Percentiles rank a stretch among this genome's conserved stretches.
Conservation (phyloP, 1,140 invertebrate species). For the Brachionus asplanchnoidis region DNA sequence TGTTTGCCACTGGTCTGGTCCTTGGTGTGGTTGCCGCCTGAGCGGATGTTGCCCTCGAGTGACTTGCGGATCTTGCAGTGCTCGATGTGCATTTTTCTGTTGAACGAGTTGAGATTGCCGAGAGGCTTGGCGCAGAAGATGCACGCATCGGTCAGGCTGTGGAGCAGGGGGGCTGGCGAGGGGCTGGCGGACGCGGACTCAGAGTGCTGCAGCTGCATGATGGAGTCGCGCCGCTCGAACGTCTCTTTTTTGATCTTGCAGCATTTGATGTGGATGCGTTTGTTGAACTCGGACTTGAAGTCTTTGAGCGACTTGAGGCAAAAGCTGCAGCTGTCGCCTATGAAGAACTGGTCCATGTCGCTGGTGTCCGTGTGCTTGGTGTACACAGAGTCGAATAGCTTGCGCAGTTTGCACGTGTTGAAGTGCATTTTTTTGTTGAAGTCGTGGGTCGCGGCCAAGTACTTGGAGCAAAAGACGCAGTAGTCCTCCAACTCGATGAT, state of each 20-base stretch:
- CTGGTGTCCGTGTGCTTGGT: not conserved
- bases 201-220: not conserved
- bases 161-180: not conserved
- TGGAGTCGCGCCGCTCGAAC: not conserved
- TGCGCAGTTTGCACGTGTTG: conserved; percentile 34
- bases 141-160: not conserved
- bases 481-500: conserved; percentile 11
- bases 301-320: conserved; percentile 36
- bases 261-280: conserved; percentile 35
- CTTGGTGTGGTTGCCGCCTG: not conserved
- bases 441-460: not conserved
- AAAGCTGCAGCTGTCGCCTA: not conserved
- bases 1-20: not conserved
- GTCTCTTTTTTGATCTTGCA: conserved; percentile 33
- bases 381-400: conserved; percentile 7
- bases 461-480: conserved; percentile 35
- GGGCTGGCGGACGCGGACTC: not conserved
- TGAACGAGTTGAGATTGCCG: conserved; percentile 11
- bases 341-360: conserved; percentile 9
- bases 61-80: conserved; percentile 36
- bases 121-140: conserved; percentile 23
- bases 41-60: not conserved
- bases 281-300: conserved; percentile 36
- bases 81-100: conserved; percentile 30
- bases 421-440: conserved; percentile 41